Evolutionary conservation across 2,888 invertebrate genomes (phyloP).

Genomic region (Torymus texanus): DNA sequence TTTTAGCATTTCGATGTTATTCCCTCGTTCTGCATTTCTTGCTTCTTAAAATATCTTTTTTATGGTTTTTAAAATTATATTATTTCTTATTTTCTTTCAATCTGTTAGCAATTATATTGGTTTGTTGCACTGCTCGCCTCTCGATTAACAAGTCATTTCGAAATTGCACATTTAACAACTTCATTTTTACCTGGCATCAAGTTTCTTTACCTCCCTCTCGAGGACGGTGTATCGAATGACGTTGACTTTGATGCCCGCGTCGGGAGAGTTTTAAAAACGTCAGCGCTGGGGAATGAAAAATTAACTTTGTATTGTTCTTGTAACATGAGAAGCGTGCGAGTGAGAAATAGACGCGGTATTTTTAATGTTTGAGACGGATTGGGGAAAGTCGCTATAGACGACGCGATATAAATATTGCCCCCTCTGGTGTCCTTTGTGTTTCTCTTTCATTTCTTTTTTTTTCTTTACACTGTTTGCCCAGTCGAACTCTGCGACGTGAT

Average conservation of each 20-base stretch:
- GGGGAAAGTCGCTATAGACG: conserved; percentile 1
- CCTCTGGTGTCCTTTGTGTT: not conserved
- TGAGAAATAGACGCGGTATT: conserved; percentile 38
- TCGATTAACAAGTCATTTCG: no score
- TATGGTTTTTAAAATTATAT: not conserved
- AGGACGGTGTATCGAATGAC: conserved; percentile 14
- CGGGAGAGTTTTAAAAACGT: conserved; percentile 13
- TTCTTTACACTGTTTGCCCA: not conserved
- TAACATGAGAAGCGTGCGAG: conserved; percentile 44
- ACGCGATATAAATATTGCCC: conserved; percentile 29
- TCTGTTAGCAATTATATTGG: no score
- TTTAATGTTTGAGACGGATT: conserved; percentile 44
- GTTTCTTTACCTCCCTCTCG: not conserved
- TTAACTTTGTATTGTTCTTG: conserved; percentile 36
- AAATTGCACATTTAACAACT: no score
- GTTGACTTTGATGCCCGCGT: conserved; percentile 15
- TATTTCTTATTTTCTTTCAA: no score
- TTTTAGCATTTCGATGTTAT: no score
- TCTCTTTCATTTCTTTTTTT: conserved; percentile 9
- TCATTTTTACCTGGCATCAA: conserved; percentile 15
- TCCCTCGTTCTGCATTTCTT: no score
- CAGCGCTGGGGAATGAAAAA: conserved; percentile 24
- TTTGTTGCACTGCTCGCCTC: no score
- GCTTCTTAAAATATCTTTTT: not conserved
- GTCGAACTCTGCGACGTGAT: not conserved